Evolutionary conservation across 2,113 vertebrate species (phyloP), one percentile per base, ranked within the genome.

Genomic region (Tretioscincus oriximinensis): DNA sequence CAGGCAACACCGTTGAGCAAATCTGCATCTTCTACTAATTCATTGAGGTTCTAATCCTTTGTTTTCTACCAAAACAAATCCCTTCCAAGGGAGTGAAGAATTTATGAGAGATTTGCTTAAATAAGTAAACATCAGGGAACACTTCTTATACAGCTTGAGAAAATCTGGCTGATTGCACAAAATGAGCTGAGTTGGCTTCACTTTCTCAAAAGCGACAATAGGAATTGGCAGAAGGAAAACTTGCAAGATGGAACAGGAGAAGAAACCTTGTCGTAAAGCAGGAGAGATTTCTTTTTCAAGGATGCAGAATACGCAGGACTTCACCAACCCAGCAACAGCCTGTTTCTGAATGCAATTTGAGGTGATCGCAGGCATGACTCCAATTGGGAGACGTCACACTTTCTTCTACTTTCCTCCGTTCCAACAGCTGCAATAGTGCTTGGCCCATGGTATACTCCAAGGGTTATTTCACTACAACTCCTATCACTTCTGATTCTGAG

Each of bases 41-140:
- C 21, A 22, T 21, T n/a, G 83, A 86, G 77, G 41, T 74, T 71
- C 58, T 81, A 63, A 74, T 83, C 83, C 84, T 71, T 31, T 1
- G n/a, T 72, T 49, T 84, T 84, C 73, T 47, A n/a, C 84, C 65
- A 80, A 58, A 58, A 80, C 82, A 81, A 51, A 69, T 73, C 89
- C 80, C 82, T 76, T 75, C 76, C 70, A 22, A 4, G 20, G 16
- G 28, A 73, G 24, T 65, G 72, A 70, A 76, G 65, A 74, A 61
- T 28, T 73, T 51, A 49, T 16, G 64, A 49, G 35, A 69, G n/a
- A 70, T 76, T 82, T 74, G 73, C n/a, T n/a, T 77, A 86, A 73
- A 64, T 61, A 2, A 1, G 12, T 58, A 80, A 81, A 78, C 51
- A 72, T 24, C 5, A 16, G 35, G 10, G 41, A 41, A 2, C 61